Evolutionary conservation across 2,113 vertebrate species (phyloP).

Genomic region (Elephas maximus): DNA sequence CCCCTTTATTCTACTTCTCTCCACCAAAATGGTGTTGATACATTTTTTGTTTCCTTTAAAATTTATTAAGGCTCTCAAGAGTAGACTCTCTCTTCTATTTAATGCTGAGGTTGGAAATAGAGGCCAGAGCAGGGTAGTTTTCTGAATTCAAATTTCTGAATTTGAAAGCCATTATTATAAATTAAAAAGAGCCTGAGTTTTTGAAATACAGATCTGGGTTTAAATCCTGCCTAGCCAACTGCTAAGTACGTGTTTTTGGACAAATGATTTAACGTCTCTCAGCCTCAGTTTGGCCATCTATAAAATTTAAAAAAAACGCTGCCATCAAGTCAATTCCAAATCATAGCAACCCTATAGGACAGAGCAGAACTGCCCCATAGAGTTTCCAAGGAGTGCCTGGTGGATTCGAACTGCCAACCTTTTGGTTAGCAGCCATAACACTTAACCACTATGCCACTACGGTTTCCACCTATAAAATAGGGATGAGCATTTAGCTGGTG

Average conservation of each 20-base stretch:
- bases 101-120: background rate
- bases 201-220: background rate
- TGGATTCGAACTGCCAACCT: too few relatives aligned
- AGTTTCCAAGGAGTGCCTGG: too few relatives aligned
- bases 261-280: slow-evolving; percentile 30
- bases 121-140: background rate
- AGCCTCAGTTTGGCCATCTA: background rate
- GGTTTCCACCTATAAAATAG: background rate
- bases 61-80: background rate
- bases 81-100: background rate
- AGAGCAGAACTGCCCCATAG: too few relatives aligned
- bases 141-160: slow-evolving; percentile 2
- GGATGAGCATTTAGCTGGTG: background rate
- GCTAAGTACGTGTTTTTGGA: background rate
- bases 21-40: background rate
- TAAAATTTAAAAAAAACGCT: background rate
- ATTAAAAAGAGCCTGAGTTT: background rate
- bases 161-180: background rate
- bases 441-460: too few relatives aligned
- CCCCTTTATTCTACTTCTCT: background rate
- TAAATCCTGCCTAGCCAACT: background rate
- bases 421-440: too few relatives aligned
- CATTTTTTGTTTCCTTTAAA: slow-evolving; percentile 33
- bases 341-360: too few relatives aligned
- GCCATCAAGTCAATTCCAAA: too few relatives aligned